A percentile compares a stretch with the other conserved stretches of the same genome.
Evolutionary conservation across 2,888 invertebrate genomes (phyloP).

Genomic region (Chamaedrilus cognettii): DNA sequence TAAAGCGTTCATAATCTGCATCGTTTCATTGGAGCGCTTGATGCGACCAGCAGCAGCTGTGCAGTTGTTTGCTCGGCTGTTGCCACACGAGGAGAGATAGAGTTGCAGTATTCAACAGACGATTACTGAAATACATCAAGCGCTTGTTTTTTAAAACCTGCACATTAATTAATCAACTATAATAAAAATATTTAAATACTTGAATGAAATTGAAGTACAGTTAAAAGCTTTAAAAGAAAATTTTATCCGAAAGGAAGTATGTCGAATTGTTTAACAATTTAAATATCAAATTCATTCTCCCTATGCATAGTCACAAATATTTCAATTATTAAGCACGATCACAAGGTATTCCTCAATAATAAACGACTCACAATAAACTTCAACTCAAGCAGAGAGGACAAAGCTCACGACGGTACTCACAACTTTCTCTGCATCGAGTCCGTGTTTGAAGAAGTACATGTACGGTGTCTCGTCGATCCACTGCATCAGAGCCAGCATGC

Average conservation of each 20-base stretch:
- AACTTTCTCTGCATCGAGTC: constrained; percentile 92
- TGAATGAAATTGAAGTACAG: neutral
- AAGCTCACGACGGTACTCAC: constrained; percentile 34
- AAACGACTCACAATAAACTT: too few species aligned
- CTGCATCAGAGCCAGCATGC: constrained; percentile 90
- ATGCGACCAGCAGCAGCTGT: neutral
- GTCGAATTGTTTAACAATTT: neutral
- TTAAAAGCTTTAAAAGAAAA: neutral
- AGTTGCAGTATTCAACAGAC: neutral
- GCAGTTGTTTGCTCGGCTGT: neutral
- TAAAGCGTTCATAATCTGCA: too few species aligned
- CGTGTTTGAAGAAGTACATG: constrained; percentile 96
- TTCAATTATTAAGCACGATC: too few species aligned
- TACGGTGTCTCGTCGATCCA: constrained; percentile 86
- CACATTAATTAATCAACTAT: neutral
- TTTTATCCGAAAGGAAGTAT: too few species aligned
- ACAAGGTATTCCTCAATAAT: too few species aligned
- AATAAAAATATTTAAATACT: neutral
- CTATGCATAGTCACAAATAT: too few species aligned
- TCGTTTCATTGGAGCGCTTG: too few species aligned
- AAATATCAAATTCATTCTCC: neutral
- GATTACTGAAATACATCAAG: neutral
- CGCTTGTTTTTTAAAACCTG: neutral
- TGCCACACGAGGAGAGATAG: neutral
- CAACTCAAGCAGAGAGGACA: neutral